Base-by-base conservation (phyloP, 1,140 invertebrate species). In the Physella acuta region DNA sequence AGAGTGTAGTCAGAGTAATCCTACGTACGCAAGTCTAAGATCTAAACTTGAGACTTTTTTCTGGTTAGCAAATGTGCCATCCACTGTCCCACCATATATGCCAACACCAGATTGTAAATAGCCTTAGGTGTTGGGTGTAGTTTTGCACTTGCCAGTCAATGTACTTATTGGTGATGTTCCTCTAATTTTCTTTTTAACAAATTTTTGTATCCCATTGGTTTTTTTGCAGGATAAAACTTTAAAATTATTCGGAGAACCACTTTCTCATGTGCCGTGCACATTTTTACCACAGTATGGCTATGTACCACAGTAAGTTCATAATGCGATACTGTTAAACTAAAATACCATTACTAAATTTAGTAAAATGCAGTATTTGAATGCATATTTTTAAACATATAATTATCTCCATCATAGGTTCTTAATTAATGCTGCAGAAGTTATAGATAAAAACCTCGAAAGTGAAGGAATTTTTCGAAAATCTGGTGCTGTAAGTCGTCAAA, bases 381-480 rank as follows among this genome's bases (percentile, higher is more conserved):
- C n/a, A n/a, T n/a, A n/a, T n/a, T n/a, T 55, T 55, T 20, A 20
- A 24, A 55, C 17, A 14, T 55, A 14, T 55, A 24, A 31, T 62
- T 20, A 64, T 71, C 34, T 58, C 37, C 33, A 65, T 74, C 75
- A 20, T 68, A 85, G 84, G 56, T 90, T 94, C 80, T 87, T 94
- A 1, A 88, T 89, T 73, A 89, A 92, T 79, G 88, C 91, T 72
- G 89, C 90, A 74, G 85, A 88, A 28, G 88, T 89, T 77, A 87
- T 94, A 64, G 83, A 89, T 56, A 83, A 88, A 33, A 88, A 91
- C 82, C 86, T 91, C 34, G 87, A 88, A 39, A 88, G 89, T 31
- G 92, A 94, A 81, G 93, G 93, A 2, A 83, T 95, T 51, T 94
- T 94, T 78, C 87, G 93, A 34, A 94, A 93, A 85, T 91, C 92